These are phyloP conservation scores for Chrysaora quinquecirrha DNA, from an alignment of 30 jellyfish, hydroid and myxozoan species.

Conservation along the genomic window DNA sequence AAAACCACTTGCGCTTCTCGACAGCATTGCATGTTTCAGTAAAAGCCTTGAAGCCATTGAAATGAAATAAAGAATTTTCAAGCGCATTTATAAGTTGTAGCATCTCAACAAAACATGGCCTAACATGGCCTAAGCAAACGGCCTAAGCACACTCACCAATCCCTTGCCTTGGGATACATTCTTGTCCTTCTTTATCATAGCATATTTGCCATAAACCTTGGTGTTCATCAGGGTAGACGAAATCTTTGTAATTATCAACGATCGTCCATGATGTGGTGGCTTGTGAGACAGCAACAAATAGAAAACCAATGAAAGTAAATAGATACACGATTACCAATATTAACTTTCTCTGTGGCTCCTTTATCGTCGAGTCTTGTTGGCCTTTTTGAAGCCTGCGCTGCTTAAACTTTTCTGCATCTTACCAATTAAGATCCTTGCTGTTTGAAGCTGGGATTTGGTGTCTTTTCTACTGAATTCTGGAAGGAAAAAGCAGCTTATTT, in stretches of 20 bases:
- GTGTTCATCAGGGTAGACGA: constrained; percentile 72
- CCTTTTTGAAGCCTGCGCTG: not conserved
- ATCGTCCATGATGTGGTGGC: constrained; percentile 81
- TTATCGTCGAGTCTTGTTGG: not conserved
- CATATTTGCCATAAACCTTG: constrained; percentile 82
- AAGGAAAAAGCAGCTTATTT: too few species aligned
- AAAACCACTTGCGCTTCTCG: too few species aligned
- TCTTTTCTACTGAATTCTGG: too few species aligned
- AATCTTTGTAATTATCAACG: constrained; percentile 68
- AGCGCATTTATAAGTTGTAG: too few species aligned
- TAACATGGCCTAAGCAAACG: not conserved
- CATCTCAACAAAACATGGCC: too few species aligned
- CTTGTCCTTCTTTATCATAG: constrained; percentile 45
- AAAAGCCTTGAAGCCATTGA: too few species aligned
- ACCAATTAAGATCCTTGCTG: not conserved
- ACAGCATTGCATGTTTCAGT: too few species aligned
- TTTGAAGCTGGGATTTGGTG: too few species aligned
- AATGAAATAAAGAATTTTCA: too few species aligned
- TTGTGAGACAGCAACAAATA: constrained; percentile 70
- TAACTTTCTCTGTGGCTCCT: not conserved
- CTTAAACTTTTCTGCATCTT: not conserved
- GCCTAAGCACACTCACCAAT: constrained; percentile 48
- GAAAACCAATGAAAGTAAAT: constrained; percentile 48
- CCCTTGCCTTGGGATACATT: constrained; percentile 57
- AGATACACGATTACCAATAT: constrained; percentile 36